These are phyloP conservation scores for Orchesella cincta DNA, from an alignment of 1,140 invertebrate species.

Conservation along the genomic window DNA sequence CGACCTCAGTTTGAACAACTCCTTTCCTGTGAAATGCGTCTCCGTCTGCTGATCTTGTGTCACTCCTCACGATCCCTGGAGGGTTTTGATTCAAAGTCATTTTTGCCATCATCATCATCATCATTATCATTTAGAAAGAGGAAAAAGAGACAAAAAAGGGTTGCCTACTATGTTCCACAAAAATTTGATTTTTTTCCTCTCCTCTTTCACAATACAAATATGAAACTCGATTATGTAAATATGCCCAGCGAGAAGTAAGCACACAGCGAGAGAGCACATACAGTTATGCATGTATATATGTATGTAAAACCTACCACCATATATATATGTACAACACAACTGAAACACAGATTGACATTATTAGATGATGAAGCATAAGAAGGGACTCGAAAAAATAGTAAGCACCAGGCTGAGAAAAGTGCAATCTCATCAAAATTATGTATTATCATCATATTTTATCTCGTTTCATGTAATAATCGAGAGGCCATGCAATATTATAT, in stretches of 20 bases:
- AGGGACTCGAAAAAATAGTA: background rate
- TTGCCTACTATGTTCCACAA: background rate
- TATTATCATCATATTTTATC: slow-evolving; percentile 15
- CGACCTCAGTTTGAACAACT: slow-evolving; percentile 80
- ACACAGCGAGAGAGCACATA: too few species aligned
- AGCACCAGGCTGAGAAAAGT: slow-evolving; percentile 11
- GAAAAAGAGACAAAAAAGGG: background rate
- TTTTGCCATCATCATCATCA: slow-evolving; percentile 9
- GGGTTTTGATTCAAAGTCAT: slow-evolving; percentile 32
- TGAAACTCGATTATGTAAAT: slow-evolving; percentile 15
- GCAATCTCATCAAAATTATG: slow-evolving; percentile 22
- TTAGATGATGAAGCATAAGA: slow-evolving; percentile 1
- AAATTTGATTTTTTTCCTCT: background rate
- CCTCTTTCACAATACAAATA: background rate
- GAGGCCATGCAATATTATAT: background rate
- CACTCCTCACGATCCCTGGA: slow-evolving; percentile 82
- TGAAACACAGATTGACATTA: background rate
- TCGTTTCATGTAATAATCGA: slow-evolving; percentile 7
- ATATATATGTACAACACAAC: background rate
- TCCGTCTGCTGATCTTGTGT: slow-evolving; percentile 69
- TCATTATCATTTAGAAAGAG: background rate
- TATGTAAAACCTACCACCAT: background rate
- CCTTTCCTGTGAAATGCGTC: slow-evolving; percentile 74
- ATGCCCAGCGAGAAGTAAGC: too few species aligned
- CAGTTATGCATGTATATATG: too few species aligned